These are phyloP conservation scores for Antedon mediterranea DNA, from an alignment of 53 echinoderm and acorn worm genomes.

Conservation along the genomic window DNA sequence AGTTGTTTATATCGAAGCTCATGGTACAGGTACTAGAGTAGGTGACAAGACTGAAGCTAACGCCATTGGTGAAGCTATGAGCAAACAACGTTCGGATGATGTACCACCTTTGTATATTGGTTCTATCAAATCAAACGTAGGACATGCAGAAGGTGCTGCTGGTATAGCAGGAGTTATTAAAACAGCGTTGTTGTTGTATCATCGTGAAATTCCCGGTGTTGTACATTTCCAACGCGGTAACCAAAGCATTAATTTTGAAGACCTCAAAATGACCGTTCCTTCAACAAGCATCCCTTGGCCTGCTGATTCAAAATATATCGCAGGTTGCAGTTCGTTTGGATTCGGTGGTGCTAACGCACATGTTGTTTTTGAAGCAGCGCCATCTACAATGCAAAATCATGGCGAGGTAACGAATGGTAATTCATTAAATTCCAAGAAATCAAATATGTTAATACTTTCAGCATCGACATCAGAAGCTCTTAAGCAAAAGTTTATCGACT, in stretches of 20 bases:
- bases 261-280: constrained; percentile 14
- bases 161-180: too few relatives aligned
- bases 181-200: background rate
- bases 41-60: constrained; percentile 28
- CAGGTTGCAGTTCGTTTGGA: too few relatives aligned
- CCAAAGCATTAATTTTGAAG: constrained; percentile 20
- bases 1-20: constrained; percentile 29
- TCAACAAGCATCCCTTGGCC: constrained; percentile 19
- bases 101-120: background rate
- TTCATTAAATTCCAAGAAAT: too few relatives aligned
- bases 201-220: constrained; percentile 22
- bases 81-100: constrained; percentile 3
- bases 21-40: constrained; percentile 30
- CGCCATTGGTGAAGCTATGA: constrained; percentile 18
- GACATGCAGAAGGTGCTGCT: too few relatives aligned
- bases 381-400: too few relatives aligned
- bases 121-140: too few relatives aligned
- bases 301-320: background rate
- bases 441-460: constrained; percentile 17
- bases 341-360: too few relatives aligned
- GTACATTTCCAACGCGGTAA: constrained; percentile 33
- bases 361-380: too few relatives aligned
- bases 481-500: constrained; percentile 16
- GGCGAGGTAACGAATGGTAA: too few relatives aligned
- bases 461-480: constrained; percentile 27